Conservation (phyloP, 1,140 invertebrate genomes). For the Ylistrum balloti region DNA sequence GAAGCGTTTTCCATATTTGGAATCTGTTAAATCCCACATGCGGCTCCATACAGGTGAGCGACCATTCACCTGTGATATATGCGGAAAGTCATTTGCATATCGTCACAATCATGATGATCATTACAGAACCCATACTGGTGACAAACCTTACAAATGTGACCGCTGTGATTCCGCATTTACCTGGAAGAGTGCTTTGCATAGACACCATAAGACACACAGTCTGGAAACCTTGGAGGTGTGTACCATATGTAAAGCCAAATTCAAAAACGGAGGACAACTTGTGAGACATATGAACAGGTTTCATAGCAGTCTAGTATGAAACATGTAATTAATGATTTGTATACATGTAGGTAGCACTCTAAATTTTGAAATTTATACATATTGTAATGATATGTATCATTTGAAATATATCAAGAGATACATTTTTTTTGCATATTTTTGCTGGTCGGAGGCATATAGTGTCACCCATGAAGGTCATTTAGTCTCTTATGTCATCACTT, state of each 20-base stretch:
- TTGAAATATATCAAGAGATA: too few species aligned
- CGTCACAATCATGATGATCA: slow-evolving; percentile 55
- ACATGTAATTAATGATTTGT: too few species aligned
- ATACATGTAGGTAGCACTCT: too few species aligned
- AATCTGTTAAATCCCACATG: slow-evolving; percentile 52
- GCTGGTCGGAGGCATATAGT: too few species aligned
- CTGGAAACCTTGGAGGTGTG: background rate
- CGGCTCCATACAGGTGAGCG: slow-evolving; percentile 54
- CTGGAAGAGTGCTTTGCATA: background rate
- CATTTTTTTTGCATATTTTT: too few species aligned
- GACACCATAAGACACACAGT: slow-evolving; percentile 40
- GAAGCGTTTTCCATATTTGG: slow-evolving; percentile 48
- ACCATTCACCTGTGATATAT: slow-evolving; percentile 59
- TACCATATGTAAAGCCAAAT: background rate
- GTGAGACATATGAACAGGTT: slow-evolving; percentile 14
- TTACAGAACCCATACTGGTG: slow-evolving; percentile 55
- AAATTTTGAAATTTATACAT: too few species aligned
- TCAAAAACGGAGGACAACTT: background rate
- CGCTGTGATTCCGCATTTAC: slow-evolving; percentile 97
- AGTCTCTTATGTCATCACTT: too few species aligned
- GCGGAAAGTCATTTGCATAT: slow-evolving; percentile 55
- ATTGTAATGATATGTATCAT: too few species aligned
- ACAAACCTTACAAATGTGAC: slow-evolving; percentile 86
- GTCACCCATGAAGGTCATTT: too few species aligned
- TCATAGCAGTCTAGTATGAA: background rate